A percentile compares a stretch with the other conserved stretches of the same genome.
Evolutionary conservation across 2,113 vertebrate genomes (phyloP).

Genomic region (Geococcyx californianus): DNA sequence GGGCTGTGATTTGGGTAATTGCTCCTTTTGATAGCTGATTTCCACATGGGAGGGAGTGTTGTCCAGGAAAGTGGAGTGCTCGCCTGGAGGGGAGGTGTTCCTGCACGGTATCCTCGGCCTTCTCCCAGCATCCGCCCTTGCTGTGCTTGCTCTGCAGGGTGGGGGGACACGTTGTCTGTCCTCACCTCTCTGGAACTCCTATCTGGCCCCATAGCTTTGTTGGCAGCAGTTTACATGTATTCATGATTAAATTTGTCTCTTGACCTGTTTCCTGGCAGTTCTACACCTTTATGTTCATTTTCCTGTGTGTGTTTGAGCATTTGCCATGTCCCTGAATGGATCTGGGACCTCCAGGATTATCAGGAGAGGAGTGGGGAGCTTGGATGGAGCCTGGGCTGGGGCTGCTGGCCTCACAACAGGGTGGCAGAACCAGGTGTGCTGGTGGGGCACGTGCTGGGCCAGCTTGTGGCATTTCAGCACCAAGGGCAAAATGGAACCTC

Average conservation of each 20-base stretch:
- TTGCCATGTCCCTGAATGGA: neutral
- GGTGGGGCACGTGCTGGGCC: neutral
- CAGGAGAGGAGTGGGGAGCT: neutral
- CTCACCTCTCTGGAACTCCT: neutral
- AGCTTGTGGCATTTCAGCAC: neutral
- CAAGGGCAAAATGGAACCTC: neutral
- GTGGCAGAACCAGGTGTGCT: fast-evolving
- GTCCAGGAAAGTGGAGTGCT: neutral
- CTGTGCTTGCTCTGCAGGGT: fast-evolving
- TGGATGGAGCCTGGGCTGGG: neutral
- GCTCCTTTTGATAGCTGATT: slow-evolving; percentile 58
- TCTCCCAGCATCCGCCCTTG: neutral
- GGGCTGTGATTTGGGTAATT: slow-evolving; percentile 50
- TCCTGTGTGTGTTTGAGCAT: neutral
- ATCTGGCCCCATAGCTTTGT: neutral
- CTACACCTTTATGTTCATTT: neutral
- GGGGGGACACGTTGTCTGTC: neutral
- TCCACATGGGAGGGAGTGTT: slow-evolving; percentile 38
- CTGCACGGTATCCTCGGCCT: neutral
- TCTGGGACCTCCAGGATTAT: neutral
- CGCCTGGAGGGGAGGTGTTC: neutral
- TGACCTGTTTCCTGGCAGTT: neutral
- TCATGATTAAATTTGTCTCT: neutral
- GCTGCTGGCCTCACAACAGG: neutral
- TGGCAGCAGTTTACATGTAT: neutral